A percentile compares a stretch with the other conserved stretches of the same genome.
These are phyloP conservation scores for Corbicula japonica DNA, from an alignment of 2,888 invertebrate species.

Conservation along the genomic window DNA sequence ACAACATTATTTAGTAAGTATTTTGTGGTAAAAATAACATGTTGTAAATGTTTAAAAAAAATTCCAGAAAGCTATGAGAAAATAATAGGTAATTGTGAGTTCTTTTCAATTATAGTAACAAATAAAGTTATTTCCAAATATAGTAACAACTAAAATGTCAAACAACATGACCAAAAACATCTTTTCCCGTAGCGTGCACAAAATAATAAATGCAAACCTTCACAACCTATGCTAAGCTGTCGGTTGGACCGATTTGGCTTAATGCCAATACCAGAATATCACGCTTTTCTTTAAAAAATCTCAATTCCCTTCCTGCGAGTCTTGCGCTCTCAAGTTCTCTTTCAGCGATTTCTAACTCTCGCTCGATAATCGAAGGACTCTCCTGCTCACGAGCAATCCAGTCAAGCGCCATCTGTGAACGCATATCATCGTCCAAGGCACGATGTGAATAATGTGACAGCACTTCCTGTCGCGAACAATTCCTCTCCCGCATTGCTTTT, in stretches of 20 bases:
- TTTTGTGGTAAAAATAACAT: too few relatives aligned
- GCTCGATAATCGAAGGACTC: constrained; percentile 91
- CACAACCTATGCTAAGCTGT: constrained; percentile 77
- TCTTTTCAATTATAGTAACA: too few relatives aligned
- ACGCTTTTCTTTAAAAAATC: constrained; percentile 98
- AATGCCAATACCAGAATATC: constrained; percentile 96
- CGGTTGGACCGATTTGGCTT: constrained; percentile 90
- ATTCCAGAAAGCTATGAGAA: too few relatives aligned
- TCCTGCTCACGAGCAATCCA: constrained; percentile 94
- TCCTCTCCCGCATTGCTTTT: constrained; percentile 97
- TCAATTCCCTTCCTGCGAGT: constrained; percentile 94
- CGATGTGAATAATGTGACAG: constrained; percentile 97
- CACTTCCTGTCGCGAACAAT: constrained; percentile 95
- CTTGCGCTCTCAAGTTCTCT: constrained; percentile 94
- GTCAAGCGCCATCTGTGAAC: constrained; percentile 96
- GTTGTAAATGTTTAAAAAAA: too few relatives aligned
- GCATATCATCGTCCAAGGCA: constrained; percentile 97
- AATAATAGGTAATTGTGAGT: too few relatives aligned
- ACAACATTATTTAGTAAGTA: too few relatives aligned
- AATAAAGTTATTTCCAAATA: too few relatives aligned
- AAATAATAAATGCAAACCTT: too few relatives aligned
- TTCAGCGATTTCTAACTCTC: constrained; percentile 94
- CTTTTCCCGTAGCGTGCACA: too few relatives aligned
- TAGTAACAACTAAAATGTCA: too few relatives aligned
- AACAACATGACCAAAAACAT: too few relatives aligned